Evolutionary conservation across 2,888 invertebrate genomes (phyloP).

Genomic region (Cerastoderma edule): DNA sequence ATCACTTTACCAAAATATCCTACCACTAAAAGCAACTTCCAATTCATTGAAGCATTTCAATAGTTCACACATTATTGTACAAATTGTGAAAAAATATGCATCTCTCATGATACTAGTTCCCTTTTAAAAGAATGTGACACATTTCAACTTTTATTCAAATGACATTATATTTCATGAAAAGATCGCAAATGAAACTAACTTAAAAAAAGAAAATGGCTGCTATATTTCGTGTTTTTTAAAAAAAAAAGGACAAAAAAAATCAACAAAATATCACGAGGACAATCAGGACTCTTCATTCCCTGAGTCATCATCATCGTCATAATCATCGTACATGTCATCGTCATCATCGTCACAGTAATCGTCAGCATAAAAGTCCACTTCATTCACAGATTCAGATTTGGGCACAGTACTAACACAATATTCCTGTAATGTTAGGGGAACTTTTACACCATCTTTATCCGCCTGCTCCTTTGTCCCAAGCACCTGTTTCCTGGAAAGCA

Average conservation of each 20-base stretch:
- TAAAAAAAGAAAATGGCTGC: conserved; percentile 20
- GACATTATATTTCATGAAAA: conserved; percentile 2
- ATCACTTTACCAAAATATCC: too few relatives aligned
- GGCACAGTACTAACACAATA: conserved; percentile 96
- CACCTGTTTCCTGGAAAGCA: conserved; percentile 97
- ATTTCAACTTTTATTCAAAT: conserved; percentile 5
- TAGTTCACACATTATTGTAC: background rate
- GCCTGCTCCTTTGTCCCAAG: conserved; percentile 97
- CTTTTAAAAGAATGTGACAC: conserved; percentile 9
- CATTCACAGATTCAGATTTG: conserved; percentile 85
- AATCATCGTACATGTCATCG: conserved; percentile 72
- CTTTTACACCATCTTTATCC: conserved; percentile 97
- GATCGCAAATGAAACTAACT: conserved; percentile 21
- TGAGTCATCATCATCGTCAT: conserved; percentile 79
- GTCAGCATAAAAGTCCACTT: conserved; percentile 78
- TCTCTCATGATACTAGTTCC: background rate
- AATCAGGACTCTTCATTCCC: conserved; percentile 79
- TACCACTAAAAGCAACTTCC: too few relatives aligned
- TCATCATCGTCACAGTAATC: conserved; percentile 77
- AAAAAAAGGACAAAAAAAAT: conserved; percentile 6
- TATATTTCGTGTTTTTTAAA: conserved; percentile 9
- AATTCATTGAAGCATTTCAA: too few relatives aligned
- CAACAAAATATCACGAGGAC: conserved; percentile 9
- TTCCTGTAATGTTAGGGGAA: conserved; percentile 98
- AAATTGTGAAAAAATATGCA: conserved; percentile 12